Evolutionary conservation across 2,113 vertebrate genomes (phyloP).

Genomic region (Carassius gibelio): DNA sequence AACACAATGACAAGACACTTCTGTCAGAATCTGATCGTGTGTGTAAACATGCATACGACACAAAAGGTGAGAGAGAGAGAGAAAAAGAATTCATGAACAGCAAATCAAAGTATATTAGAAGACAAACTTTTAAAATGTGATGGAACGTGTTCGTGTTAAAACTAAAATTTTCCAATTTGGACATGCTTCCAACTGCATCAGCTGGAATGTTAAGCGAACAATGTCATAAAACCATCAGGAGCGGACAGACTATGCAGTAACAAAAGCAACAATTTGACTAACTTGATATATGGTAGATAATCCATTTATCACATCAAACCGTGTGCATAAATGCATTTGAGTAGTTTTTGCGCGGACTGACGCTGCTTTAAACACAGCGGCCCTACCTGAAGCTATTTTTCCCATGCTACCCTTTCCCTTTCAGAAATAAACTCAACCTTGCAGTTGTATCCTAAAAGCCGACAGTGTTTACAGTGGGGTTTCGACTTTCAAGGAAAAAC

Average conservation of each 20-base stretch:
- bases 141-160: slow-evolving; percentile 7
- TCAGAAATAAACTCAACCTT: background rate
- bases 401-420: background rate
- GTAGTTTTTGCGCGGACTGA: background rate
- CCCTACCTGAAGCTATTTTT: background rate
- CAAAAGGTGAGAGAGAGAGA: background rate
- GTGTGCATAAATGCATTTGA: background rate
- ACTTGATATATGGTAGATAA: background rate
- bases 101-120: slow-evolving; percentile 6
- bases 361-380: background rate
- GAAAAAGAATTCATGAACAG: background rate
- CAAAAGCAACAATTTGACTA: slow-evolving; percentile 10
- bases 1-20: slow-evolving; percentile 46
- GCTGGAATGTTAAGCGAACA: slow-evolving; percentile 52
- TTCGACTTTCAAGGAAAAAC: slow-evolving; percentile 17
- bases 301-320: background rate
- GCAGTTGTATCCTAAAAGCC: background rate
- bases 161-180: background rate
- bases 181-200: slow-evolving; percentile 55
- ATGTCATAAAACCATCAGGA: slow-evolving; percentile 57
- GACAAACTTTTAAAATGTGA: background rate
- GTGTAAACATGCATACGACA: slow-evolving; percentile 25
- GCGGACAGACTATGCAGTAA: slow-evolving; percentile 53
- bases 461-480: background rate
- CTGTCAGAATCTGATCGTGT: slow-evolving; percentile 37